Evolutionary conservation across 2,888 invertebrate species (phyloP), one percentile per base, ranked within the genome.

Genomic region (Unio delphinus): DNA sequence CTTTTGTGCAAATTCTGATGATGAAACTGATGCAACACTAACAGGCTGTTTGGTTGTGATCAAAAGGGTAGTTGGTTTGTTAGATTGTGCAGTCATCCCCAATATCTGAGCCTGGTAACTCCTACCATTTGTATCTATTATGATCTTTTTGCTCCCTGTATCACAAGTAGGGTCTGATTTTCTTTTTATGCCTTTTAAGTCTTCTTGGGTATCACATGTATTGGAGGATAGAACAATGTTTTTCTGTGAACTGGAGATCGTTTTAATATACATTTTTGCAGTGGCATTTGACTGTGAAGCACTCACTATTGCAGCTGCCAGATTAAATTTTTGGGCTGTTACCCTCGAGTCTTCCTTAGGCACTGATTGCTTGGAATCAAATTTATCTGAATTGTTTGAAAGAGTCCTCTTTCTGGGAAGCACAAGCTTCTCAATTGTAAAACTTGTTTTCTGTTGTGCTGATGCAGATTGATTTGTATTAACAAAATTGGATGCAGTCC

Each of bases 11-110:
- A 45, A 45, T 15, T 80, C 80, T 54, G 78, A 75, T 17, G 80
- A 78, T 59, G 77, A 73, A 54, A 78, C 74, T 15, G 80, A 74
- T 55, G 70, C 67, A 55, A 80, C 75, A 26, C 71, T 70, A n/a
- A 78, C n/a, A 7, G 78, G 76, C 65, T 74, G 74, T 69, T 73
- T 76, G 26, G 72, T 73, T n/a, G 76, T 74, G 61, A 76, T 69
- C 67, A 78, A 70, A 64, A 72, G 69, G 6, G 68, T 73, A 23
- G 68, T 64, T 18, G 70, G 11, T 23, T 28, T 23, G 26, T 28
- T 20, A 7, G n/a, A 55, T n/a, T 30, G 26, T 11, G 61, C 11
- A 30, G 23, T 8, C 30, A 28, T 20, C 20, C 30, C 30, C 15
- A 26, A 20, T 61, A 30, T 26, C 28, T 61, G 26, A n/a, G 61